Base-by-base conservation (phyloP, 2,797 vertebrate genomes). In the Peromyscus melanophrys region DNA sequence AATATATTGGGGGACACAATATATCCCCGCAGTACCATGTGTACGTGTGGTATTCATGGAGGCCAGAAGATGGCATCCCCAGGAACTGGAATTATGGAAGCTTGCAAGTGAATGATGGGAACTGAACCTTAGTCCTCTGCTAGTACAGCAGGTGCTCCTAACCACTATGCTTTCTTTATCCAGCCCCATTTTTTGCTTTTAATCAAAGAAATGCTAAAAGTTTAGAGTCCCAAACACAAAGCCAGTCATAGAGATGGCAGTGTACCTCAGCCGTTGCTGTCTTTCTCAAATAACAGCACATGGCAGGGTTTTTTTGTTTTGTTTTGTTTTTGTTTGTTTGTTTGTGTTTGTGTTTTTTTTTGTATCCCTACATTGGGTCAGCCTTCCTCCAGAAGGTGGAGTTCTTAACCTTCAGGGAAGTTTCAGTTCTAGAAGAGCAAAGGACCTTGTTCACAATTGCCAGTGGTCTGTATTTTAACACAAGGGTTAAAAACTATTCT, bases 371-470 rank as follows among this genome's bases (percentile, higher is more conserved):
- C 27, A 31, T 31, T 43, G 59, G 37, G 2, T 43, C 37, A 46
- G 37, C 27, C 77, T 71, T 82, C 23, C 84, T 16, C n/a, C 34
- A 0, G 23, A 69, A 89, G 16, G 29, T 29, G 73, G 71, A 27
- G n/a, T 29, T 73, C 43, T 67, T 87, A n/a, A 55, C 88, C 29
- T 78, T 94, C 90, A 63, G 25, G 10, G 49, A 94, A 57, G 27
- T 86, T 77, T 92, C n/a, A n/a, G 29, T 89, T 86, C 52, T 73
- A 55, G 71, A 92, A 94, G 25, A 90, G 49, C 67, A 88, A 77
- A 52, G n/a, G 25, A 37, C 49, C 55, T 92, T 77, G 25, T 55
- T 31, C 27, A 37, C 4, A 65, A 21, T 82, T 87, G 9, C 40
- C 80, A 92, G 1, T 80, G 49, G 37, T 71, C 21, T 88, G 0